Base-by-base conservation (phyloP, 2,797 vertebrate genomes). In the Siniperca undulata region DNA sequence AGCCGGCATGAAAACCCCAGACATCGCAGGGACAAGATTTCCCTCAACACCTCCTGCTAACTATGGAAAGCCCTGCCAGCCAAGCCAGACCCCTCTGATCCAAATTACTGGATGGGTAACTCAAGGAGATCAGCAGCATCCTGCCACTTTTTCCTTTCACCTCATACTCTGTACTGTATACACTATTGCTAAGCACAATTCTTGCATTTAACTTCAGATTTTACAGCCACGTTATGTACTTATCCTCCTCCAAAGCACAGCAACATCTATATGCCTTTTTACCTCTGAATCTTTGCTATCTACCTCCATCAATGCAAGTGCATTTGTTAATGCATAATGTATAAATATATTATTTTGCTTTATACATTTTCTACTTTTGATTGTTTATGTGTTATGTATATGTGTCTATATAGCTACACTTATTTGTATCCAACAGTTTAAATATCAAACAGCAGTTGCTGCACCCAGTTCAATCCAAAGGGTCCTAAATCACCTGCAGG, bases 331-430 rank as follows among this genome's bases (percentile, higher is more conserved):
- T 92, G 91, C 89, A 85, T 92, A 80, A 93, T 93, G 88, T 94
- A 93, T 93, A 95, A 88, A 93, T 91, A 89, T 92, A 89, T 91
- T 85, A 92, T 94, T 95, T 95, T 91, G 85, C 91, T 95, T 93
- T 93, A 92, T 94, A 91, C 84, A 93, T 94, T 95, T 95, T 94
- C 84, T 94, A 93, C 91, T 92, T 90, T 89, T 92, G 73, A 87
- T 86, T 88, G 84, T 91, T 84, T 83, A 69, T 84, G 70, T 92
- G 79, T 86, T 78, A 83, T 92, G 78, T 89, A 72, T 71, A 80
- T 82, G 84, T 90, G 83, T 89, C 84, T 81, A 68, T 82, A 87
- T 90, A 82, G 66, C 84, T 71, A 88, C 74, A 84, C 62, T 61
- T 86, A 74, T 80, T 74, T 88, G 80, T 89, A 85, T 87, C 46